phyloP scores from a whole-genome alignment of 2,797 vertebrate species.

The Amniataba percoides region DNA sequence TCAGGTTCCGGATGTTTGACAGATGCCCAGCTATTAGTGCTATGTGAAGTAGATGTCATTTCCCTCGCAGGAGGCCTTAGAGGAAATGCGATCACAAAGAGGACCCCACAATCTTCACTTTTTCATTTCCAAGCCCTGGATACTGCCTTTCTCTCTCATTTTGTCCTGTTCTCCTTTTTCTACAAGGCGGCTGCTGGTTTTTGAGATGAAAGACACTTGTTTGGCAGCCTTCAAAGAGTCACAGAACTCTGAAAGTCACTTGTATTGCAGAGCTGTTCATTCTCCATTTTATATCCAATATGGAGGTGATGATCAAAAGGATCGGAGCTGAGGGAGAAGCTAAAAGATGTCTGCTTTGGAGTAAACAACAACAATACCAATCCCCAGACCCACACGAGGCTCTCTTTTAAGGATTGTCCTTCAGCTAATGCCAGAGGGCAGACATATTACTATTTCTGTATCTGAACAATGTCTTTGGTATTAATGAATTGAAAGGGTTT shows the following conservation, averaged over 20 bases:
- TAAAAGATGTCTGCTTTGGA: slow-evolving; percentile 73
- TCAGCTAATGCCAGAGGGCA: slow-evolving; percentile 39
- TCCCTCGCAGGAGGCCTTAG: slow-evolving; percentile 58
- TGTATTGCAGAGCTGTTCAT: slow-evolving; percentile 74
- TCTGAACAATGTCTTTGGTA: background rate
- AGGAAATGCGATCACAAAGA: slow-evolving; percentile 65
- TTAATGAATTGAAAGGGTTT: slow-evolving; percentile 1
- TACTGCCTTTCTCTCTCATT: slow-evolving; percentile 67
- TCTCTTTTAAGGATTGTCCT: slow-evolving; percentile 61
- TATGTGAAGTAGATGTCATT: slow-evolving; percentile 68
- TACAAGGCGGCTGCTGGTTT: slow-evolving; percentile 73
- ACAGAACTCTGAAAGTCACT: slow-evolving; percentile 83
- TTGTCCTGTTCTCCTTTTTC: slow-evolving; percentile 70
- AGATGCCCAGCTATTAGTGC: slow-evolving; percentile 46
- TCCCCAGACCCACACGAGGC: slow-evolving; percentile 38
- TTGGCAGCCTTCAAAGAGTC: slow-evolving; percentile 86
- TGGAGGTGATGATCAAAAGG: slow-evolving; percentile 80
- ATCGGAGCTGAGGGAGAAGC: slow-evolving; percentile 67
- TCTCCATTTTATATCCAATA: slow-evolving; percentile 78
- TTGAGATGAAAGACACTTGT: slow-evolving; percentile 86
- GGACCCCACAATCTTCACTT: slow-evolving; percentile 68
- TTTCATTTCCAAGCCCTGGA: slow-evolving; percentile 71
- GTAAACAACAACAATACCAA: slow-evolving; percentile 75
- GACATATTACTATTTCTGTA: slow-evolving; percentile 23
- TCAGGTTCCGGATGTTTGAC: slow-evolving; percentile 51